Conservation (phyloP, 1,140 invertebrate species). For the Parasteatoda tepidariorum region DNA sequence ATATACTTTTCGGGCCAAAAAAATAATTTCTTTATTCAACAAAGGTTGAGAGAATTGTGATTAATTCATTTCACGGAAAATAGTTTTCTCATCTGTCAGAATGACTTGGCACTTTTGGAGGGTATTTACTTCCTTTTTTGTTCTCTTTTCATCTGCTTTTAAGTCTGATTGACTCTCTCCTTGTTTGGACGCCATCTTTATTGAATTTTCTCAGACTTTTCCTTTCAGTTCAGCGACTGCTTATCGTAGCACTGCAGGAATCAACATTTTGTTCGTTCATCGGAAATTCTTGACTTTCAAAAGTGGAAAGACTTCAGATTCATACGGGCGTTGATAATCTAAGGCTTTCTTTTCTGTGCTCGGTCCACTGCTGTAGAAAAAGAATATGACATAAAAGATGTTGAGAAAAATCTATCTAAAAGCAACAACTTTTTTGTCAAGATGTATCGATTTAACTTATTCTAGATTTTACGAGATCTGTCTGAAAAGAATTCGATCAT, state of each 20-base stretch:
- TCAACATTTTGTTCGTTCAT: too few species aligned
- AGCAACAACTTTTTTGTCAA: too few species aligned
- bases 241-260: too few species aligned
- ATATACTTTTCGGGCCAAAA: too few species aligned
- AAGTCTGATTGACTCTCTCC: conserved; percentile 36
- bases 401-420: too few species aligned
- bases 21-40: too few species aligned
- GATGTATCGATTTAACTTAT: too few species aligned
- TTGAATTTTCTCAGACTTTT: conserved; percentile 14
- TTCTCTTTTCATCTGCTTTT: neutral
- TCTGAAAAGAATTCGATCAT: too few species aligned
- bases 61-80: too few species aligned
- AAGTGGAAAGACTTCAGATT: conserved; percentile 26
- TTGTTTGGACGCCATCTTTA: conserved; percentile 30
- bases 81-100: conserved; percentile 34
- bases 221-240: neutral
- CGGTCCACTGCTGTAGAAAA: conserved; percentile 25
- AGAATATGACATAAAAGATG: too few species aligned
- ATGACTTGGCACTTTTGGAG: conserved; percentile 17
- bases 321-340: conserved; percentile 50
- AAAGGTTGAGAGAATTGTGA: too few species aligned
- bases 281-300: conserved; percentile 2
- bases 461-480: too few species aligned
- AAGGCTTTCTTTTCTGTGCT: conserved; percentile 48
- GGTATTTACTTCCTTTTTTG: conserved; percentile 15